A percentile compares a stretch with the other conserved stretches of the same genome.
These are phyloP conservation scores for Rhagophthalmus giganteus DNA, from an alignment of 2,888 invertebrate species.

Conservation along the genomic window DNA sequence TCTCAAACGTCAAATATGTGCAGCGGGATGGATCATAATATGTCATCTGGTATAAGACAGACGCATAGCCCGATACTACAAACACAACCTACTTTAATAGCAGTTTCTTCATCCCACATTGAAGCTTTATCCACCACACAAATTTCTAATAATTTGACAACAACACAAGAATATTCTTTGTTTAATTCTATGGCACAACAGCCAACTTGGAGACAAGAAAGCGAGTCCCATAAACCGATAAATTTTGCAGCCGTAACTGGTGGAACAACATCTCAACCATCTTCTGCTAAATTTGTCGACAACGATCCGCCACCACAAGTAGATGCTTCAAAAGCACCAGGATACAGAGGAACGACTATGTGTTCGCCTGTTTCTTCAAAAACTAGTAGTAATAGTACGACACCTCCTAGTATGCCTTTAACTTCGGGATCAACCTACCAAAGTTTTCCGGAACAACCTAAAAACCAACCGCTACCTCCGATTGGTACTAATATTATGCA, in stretches of 20 bases:
- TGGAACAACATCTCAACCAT: conserved; percentile 52
- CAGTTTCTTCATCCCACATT: conserved; percentile 30
- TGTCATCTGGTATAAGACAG: conserved; percentile 37
- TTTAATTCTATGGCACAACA: conserved; percentile 78
- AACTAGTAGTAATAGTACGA: conserved; percentile 61
- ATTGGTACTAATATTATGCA: conserved; percentile 49
- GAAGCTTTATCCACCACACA: conserved; percentile 38
- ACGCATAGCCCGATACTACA: conserved; percentile 19
- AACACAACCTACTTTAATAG: conserved; percentile 42
- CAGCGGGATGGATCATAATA: conserved; percentile 15
- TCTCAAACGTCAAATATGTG: conserved; percentile 14
- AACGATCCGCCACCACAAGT: conserved; percentile 65
- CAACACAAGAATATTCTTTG: conserved; percentile 80
- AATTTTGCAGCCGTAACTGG: conserved; percentile 76
- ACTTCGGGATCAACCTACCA: conserved; percentile 39
- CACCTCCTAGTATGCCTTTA: conserved; percentile 55
- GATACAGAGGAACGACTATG: conserved; percentile 79
- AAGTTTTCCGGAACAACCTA: conserved; percentile 45
- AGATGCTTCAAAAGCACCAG: conserved; percentile 88
- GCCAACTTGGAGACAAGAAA: conserved; percentile 65
- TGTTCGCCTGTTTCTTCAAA: conserved; percentile 76
- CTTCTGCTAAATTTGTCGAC: conserved; percentile 58
- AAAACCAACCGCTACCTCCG: conserved; percentile 45
- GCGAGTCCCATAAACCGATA: conserved; percentile 62
- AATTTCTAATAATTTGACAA: conserved; percentile 42